Conservation (phyloP, 2,797 vertebrate genomes). For the Telmatherina bonti region DNA sequence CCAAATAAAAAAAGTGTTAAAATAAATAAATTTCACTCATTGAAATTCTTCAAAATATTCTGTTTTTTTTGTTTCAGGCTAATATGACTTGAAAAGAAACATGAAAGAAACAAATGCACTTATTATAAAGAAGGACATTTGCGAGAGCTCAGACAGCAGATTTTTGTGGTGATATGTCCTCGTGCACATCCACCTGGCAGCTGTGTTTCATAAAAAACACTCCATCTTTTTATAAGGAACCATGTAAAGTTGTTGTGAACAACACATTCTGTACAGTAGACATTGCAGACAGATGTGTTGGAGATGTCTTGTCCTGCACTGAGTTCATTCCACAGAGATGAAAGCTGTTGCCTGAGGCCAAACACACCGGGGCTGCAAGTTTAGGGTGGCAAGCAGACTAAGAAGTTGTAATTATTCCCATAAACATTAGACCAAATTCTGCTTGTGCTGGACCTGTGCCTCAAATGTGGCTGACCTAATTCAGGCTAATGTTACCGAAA, state of each 20-base stretch:
- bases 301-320: slow-evolving; percentile 42
- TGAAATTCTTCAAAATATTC: neutral
- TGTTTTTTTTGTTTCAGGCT: too few relatives aligned
- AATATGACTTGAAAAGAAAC: too few relatives aligned
- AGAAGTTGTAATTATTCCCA: slow-evolving; percentile 70
- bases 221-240: neutral
- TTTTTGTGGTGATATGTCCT: slow-evolving; percentile 24
- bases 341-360: slow-evolving; percentile 74
- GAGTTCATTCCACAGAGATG: slow-evolving; percentile 63
- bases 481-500: neutral
- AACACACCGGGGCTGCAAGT: slow-evolving; percentile 65
- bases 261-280: slow-evolving; percentile 15
- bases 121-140: neutral
- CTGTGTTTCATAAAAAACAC: slow-evolving; percentile 29
- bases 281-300: slow-evolving; percentile 29
- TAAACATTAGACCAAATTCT: slow-evolving; percentile 52
- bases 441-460: neutral
- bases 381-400: slow-evolving; percentile 13
- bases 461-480: neutral
- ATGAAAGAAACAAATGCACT: neutral
- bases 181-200: slow-evolving; percentile 24
- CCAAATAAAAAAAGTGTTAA: neutral
- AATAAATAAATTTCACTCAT: neutral
- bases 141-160: slow-evolving; percentile 32
- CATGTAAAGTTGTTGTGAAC: slow-evolving; percentile 5